Conservation (phyloP, 2,113 vertebrate species). For the Pygoscelis adeliae region DNA sequence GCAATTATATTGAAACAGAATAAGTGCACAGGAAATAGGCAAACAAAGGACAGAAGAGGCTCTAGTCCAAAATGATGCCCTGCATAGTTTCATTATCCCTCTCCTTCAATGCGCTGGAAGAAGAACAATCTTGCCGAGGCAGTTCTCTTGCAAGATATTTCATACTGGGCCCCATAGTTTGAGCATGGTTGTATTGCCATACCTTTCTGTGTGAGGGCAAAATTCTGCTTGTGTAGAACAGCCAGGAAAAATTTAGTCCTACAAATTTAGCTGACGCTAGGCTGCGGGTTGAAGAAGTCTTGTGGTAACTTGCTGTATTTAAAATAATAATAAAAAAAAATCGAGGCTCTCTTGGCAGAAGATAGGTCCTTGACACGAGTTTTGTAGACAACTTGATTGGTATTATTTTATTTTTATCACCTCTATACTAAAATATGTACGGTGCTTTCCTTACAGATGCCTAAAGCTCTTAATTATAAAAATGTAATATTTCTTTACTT, state of each 20-base stretch:
- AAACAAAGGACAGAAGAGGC: slow-evolving; percentile 17
- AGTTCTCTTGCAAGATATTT: not conserved
- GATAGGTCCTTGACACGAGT: fast-evolving
- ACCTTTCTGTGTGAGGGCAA: not conserved
- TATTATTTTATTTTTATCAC: not conserved
- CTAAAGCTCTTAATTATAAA: not conserved
- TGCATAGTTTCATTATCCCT: not conserved
- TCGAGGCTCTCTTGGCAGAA: not conserved
- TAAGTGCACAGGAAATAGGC: not conserved
- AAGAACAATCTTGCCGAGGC: not conserved
- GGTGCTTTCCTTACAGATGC: not conserved
- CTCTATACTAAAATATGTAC: not conserved
- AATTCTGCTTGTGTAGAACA: not conserved
- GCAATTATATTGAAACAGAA: not conserved
- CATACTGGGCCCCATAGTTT: not conserved
- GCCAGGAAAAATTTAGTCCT: not conserved
- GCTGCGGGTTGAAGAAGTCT: not conserved
- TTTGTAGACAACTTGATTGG: not conserved
- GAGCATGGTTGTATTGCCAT: not conserved
- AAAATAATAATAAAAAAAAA: not conserved
- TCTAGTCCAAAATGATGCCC: not conserved
- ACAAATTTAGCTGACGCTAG: not conserved
- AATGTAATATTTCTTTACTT: slow-evolving; percentile 43
- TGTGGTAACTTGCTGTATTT: not conserved
- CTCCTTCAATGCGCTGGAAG: not conserved